Evolutionary conservation across 2,797 vertebrate genomes (phyloP).

Genomic region (Stomatorhinus walkeri): DNA sequence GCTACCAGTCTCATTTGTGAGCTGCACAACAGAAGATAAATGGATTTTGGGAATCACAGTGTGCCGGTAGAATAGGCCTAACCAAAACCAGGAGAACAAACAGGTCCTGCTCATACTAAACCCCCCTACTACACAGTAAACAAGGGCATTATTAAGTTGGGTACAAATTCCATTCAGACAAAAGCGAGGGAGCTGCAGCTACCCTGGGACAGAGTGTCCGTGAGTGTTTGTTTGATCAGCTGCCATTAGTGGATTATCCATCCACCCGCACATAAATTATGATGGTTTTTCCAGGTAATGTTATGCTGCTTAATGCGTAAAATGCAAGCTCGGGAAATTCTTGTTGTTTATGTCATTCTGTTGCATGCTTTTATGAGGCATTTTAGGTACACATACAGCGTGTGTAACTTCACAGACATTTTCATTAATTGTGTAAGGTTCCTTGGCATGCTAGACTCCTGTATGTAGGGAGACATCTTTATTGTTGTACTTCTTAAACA

Average conservation of each 20-base stretch:
- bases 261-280: conserved; percentile 24
- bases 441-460: not conserved
- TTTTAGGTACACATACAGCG: not conserved
- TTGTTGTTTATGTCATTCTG: not conserved
- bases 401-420: not conserved
- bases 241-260: conserved; percentile 41
- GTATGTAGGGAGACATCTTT: not conserved
- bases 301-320: not conserved
- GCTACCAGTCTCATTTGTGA: not conserved
- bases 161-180: conserved; percentile 1
- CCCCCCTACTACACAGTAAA: not conserved
- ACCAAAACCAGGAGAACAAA: not conserved
- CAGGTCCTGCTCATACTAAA: not conserved
- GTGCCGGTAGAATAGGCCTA: not conserved
- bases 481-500: not conserved
- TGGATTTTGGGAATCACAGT: not conserved
- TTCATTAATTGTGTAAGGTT: not conserved
- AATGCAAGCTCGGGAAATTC: not conserved
- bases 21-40: not conserved
- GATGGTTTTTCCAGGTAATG: conserved; percentile 23
- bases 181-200: not conserved
- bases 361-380: not conserved
- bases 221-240: conserved; percentile 35
- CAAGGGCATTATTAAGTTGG: conserved; percentile 7
- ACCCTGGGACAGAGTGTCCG: not conserved